These are phyloP conservation scores for Dysmachus trigonus DNA, from an alignment of 2,888 invertebrate genomes.

Conservation along the genomic window DNA sequence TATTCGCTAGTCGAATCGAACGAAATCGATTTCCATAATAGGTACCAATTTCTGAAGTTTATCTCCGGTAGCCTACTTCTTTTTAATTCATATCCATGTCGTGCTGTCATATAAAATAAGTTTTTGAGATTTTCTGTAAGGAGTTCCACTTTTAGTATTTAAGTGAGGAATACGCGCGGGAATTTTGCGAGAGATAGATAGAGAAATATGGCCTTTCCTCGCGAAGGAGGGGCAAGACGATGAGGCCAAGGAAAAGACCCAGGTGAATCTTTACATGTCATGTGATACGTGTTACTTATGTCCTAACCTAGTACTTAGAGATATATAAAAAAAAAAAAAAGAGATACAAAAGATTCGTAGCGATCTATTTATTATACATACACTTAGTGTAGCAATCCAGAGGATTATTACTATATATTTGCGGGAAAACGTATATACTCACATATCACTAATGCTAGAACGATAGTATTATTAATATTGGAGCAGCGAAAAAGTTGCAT, in stretches of 20 bases:
- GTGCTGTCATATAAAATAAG: background rate
- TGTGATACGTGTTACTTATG: slow-evolving; percentile 50
- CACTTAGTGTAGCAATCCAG: background rate
- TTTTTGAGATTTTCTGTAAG: background rate
- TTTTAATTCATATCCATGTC: background rate
- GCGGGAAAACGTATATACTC: background rate
- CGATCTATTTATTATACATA: slow-evolving; percentile 17
- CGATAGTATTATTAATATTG: slow-evolving; percentile 1
- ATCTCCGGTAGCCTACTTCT: background rate
- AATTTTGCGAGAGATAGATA: background rate
- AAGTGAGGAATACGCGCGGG: background rate
- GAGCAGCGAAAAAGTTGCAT: background rate
- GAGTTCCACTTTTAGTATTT: background rate
- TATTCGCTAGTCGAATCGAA: no score
- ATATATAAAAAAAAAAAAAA: background rate
- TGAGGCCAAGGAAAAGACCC: background rate
- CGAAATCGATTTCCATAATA: no score
- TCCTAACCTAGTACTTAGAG: slow-evolving; percentile 22
- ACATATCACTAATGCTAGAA: slow-evolving; percentile 19
- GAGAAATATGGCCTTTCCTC: background rate
- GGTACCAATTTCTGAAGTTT: no score
- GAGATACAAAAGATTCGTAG: background rate
- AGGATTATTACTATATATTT: background rate
- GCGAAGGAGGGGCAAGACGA: background rate
- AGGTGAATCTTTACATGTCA: slow-evolving; percentile 44